phyloP scores from a whole-genome alignment of 2,113 vertebrate species.

The Oreochromis spilurus region DNA sequence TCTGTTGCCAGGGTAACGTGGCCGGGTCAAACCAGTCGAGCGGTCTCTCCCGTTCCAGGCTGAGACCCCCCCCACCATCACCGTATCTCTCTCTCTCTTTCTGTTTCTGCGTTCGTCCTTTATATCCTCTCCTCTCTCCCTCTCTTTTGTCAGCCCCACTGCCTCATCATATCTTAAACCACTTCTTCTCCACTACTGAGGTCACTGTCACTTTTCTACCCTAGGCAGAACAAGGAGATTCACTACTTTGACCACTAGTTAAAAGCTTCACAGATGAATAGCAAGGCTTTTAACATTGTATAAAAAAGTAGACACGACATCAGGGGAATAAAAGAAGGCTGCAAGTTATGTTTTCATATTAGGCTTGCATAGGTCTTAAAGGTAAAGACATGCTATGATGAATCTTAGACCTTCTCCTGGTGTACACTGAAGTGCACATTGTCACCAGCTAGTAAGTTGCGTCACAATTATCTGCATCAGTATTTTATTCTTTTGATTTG shows the following conservation, averaged over 20 bases:
- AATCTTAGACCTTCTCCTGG: neutral
- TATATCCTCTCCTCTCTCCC: neutral
- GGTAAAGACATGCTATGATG: neutral
- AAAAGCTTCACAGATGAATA: neutral
- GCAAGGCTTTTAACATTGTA: neutral
- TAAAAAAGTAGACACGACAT: neutral
- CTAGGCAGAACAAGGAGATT: neutral
- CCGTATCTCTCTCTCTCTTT: neutral
- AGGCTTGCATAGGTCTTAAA: neutral
- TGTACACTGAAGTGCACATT: neutral
- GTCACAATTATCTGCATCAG: neutral
- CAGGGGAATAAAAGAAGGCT: neutral
- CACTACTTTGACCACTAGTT: neutral
- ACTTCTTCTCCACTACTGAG: neutral
- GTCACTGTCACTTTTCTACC: neutral
- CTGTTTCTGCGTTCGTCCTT: conserved; percentile 11
- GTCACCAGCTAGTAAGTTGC: neutral
- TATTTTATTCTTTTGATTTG: conserved; percentile 11
- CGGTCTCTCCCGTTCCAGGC: conserved; percentile 39
- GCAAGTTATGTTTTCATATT: neutral
- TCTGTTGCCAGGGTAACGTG: conserved; percentile 65
- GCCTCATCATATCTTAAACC: neutral
- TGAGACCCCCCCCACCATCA: neutral
- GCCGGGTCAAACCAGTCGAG: conserved; percentile 57
- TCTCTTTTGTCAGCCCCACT: neutral